phyloP scores from a whole-genome alignment of 2,113 vertebrate genomes.

The Neoarius graeffei region DNA sequence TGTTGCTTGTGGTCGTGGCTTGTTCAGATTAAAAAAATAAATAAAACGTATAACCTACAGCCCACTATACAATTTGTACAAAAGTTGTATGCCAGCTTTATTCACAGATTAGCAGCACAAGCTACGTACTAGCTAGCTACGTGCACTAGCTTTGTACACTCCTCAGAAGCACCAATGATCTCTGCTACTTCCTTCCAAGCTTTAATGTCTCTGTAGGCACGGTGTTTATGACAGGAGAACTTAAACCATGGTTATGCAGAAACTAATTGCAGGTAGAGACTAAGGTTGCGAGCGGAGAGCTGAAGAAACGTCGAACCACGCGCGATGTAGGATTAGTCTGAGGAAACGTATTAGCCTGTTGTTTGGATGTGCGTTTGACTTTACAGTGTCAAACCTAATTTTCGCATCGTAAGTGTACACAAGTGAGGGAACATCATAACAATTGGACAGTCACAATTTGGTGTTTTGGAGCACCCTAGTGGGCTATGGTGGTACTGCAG shows the following conservation, averaged over 20 bases:
- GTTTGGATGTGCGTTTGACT: not conserved
- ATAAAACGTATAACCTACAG: no score
- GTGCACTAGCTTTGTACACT: not conserved
- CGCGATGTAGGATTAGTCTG: not conserved
- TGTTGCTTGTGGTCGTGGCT: not conserved
- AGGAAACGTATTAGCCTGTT: not conserved
- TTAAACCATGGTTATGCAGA: not conserved
- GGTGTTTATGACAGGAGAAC: not conserved
- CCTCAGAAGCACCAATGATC: not conserved
- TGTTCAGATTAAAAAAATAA: not conserved
- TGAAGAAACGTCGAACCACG: not conserved
- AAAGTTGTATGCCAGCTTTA: not conserved
- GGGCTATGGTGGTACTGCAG: not conserved
- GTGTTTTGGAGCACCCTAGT: not conserved
- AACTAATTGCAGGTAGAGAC: not conserved
- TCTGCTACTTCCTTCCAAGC: not conserved
- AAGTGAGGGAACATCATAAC: not conserved
- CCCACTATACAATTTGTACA: not conserved
- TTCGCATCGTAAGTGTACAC: no score
- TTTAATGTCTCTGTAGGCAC: not conserved
- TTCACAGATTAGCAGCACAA: not conserved
- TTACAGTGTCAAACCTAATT: not conserved
- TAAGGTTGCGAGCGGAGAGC: not conserved
- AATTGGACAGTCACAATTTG: not conserved
- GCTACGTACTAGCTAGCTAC: not conserved